Percentiles rank a stretch among this genome's conserved stretches.
These are phyloP conservation scores for Thereva nobilitata DNA, from an alignment of 2,888 invertebrate genomes.

Conservation along the genomic window DNA sequence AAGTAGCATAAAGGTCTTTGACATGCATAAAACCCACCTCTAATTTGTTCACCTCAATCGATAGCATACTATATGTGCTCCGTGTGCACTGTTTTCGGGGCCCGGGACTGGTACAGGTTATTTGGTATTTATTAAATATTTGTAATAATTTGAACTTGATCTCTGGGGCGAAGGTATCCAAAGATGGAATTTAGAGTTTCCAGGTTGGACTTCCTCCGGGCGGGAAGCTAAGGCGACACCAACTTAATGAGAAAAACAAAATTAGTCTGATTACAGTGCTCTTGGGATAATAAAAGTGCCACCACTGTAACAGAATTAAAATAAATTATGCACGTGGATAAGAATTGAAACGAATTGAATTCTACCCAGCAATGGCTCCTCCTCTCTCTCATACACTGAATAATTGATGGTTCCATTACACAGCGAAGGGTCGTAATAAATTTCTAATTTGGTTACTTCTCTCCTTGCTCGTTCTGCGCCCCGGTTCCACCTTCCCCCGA, in stretches of 20 bases:
- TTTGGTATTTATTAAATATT: too few species aligned
- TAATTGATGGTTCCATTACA: constrained; percentile 42
- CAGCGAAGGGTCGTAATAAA: constrained; percentile 39
- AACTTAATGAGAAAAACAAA: constrained; percentile 32
- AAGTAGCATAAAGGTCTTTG: too few species aligned
- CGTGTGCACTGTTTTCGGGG: too few species aligned
- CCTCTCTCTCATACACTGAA: constrained; percentile 37
- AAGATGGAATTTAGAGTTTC: too few species aligned
- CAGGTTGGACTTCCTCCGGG: too few species aligned
- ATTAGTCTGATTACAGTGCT: constrained; percentile 33
- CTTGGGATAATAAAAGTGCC: constrained; percentile 32
- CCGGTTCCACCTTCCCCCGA: not conserved
- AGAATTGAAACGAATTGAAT: constrained; percentile 43
- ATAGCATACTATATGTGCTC: too few species aligned
- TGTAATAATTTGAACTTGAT: too few species aligned
- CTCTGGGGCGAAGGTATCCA: too few species aligned
- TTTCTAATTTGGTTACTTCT: constrained; percentile 41
- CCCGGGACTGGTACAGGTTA: too few species aligned
- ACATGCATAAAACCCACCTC: too few species aligned
- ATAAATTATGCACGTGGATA: constrained; percentile 41
- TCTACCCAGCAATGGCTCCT: constrained; percentile 33
- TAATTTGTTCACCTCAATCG: too few species aligned
- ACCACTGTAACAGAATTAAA: constrained; percentile 24
- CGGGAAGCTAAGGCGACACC: too few species aligned
- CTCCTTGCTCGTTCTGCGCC: constrained; percentile 19